Conservation (phyloP, 2,797 vertebrate species). For the Chelidonichthys spinosus region DNA sequence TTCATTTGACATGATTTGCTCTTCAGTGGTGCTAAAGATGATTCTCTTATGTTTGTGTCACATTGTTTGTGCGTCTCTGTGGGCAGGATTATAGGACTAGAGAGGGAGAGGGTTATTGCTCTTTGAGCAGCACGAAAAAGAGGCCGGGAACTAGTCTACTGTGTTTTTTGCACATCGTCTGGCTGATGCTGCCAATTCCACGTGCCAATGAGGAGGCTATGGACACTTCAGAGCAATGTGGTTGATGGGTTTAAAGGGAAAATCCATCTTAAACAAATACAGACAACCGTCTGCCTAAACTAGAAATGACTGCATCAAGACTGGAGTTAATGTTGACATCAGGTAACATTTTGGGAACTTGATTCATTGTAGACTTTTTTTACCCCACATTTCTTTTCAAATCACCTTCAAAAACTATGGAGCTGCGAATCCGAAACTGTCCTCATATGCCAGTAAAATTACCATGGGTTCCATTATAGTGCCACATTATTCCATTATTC, state of each 20-base stretch:
- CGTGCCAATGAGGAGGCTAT: constrained; percentile 49
- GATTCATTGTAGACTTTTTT: not conserved
- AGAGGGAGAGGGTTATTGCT: constrained; percentile 65
- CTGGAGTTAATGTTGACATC: not conserved
- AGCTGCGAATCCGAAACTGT: constrained; percentile 15
- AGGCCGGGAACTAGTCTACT: constrained; percentile 52
- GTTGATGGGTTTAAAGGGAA: constrained; percentile 55
- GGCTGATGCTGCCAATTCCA: constrained; percentile 64
- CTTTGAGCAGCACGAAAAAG: constrained; percentile 63
- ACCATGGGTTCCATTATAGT: constrained; percentile 11
- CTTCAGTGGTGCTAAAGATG: constrained; percentile 82
- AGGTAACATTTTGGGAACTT: not conserved
- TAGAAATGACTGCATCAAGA: constrained; percentile 8
- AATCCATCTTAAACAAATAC: constrained; percentile 33
- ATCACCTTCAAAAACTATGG: not conserved
- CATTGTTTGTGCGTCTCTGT: constrained; percentile 61
- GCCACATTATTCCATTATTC: constrained; percentile 40
- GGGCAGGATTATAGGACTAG: constrained; percentile 64
- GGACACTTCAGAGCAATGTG: constrained; percentile 42
- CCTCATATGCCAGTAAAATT: constrained; percentile 16
- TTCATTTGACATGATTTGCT: constrained; percentile 65
- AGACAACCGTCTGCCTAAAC: not conserved
- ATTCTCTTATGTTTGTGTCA: constrained; percentile 68
- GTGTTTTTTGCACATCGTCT: constrained; percentile 64
- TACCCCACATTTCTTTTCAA: not conserved